A percentile compares a stretch with the other conserved stretches of the same genome.
These are phyloP conservation scores for Corythornis madagascariensis DNA, from an alignment of 2,113 vertebrate species.

Conservation along the genomic window DNA sequence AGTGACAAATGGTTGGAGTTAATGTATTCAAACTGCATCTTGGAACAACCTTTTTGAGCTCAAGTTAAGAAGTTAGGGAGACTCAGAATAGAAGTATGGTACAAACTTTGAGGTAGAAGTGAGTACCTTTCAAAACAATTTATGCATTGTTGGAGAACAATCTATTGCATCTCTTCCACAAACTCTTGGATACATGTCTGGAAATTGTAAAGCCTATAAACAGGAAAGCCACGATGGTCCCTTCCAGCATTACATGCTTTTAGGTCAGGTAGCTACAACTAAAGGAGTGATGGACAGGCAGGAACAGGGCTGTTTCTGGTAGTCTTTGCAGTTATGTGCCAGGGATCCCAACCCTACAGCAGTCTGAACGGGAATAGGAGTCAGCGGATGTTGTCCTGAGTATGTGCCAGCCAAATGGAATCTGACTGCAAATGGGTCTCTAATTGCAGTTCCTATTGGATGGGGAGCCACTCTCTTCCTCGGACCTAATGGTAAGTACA, in stretches of 20 bases:
- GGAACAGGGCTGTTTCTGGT: constrained; percentile 16
- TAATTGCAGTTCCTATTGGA: constrained; percentile 87
- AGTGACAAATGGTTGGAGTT: not conserved
- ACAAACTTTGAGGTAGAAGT: not conserved
- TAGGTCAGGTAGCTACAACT: not conserved
- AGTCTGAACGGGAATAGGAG: not conserved
- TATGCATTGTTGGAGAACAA: not conserved
- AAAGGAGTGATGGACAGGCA: not conserved
- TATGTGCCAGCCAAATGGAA: constrained; percentile 23
- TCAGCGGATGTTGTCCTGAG: constrained; percentile 32
- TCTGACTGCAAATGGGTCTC: constrained; percentile 28
- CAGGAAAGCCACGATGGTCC: not conserved
- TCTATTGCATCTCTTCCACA: not conserved
- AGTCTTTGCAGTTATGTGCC: constrained; percentile 13
- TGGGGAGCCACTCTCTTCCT: constrained; percentile 78
- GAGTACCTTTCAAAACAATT: not conserved
- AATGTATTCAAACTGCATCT: not conserved
- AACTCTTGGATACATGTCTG: not conserved
- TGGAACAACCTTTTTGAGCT: not conserved
- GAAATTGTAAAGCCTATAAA: not conserved
- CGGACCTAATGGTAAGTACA: constrained; percentile 84
- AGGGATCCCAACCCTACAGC: not conserved
- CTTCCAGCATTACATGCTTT: not conserved
- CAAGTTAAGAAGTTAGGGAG: not conserved
- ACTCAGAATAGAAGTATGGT: not conserved